phyloP scores from a whole-genome alignment of 2,113 vertebrate species.

The Calyptomena viridis region DNA sequence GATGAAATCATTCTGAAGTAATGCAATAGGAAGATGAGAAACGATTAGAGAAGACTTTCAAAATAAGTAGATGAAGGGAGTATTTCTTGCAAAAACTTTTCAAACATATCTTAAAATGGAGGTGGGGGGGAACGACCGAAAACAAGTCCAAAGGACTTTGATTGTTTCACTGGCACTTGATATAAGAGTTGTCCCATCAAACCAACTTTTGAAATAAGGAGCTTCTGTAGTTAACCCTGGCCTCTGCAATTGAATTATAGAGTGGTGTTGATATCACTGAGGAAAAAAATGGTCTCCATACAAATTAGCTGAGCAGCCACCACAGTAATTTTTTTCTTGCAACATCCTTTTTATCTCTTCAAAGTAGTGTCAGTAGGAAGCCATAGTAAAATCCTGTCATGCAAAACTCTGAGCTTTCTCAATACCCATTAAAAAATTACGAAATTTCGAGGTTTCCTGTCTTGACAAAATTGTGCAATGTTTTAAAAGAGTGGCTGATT shows the following conservation, averaged over 20 bases:
- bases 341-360: conserved; percentile 45
- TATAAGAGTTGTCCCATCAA: conserved; percentile 1
- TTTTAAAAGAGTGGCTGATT: neutral
- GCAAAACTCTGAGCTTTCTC: conserved; percentile 2
- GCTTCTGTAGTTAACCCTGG: neutral
- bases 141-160: conserved; percentile 7
- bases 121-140: neutral
- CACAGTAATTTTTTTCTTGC: conserved; percentile 21
- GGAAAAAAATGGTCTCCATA: neutral
- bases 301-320: neutral
- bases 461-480: conserved; percentile 7
- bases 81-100: conserved; percentile 17
- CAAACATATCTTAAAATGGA: conserved; percentile 8
- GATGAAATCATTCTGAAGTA: conserved; percentile 69
- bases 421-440: conserved; percentile 18
- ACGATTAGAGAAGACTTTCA: conserved; percentile 22
- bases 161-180: conserved; percentile 43
- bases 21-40: conserved; percentile 44
- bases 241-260: neutral
- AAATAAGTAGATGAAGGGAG: conserved; percentile 26
- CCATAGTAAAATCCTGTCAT: neutral
- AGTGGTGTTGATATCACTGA: neutral
- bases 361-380: conserved; percentile 13
- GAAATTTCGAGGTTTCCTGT: neutral
- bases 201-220: neutral